Base-by-base conservation (phyloP, 64 coral and sea anemone species). In the Trachythela sp. region DNA sequence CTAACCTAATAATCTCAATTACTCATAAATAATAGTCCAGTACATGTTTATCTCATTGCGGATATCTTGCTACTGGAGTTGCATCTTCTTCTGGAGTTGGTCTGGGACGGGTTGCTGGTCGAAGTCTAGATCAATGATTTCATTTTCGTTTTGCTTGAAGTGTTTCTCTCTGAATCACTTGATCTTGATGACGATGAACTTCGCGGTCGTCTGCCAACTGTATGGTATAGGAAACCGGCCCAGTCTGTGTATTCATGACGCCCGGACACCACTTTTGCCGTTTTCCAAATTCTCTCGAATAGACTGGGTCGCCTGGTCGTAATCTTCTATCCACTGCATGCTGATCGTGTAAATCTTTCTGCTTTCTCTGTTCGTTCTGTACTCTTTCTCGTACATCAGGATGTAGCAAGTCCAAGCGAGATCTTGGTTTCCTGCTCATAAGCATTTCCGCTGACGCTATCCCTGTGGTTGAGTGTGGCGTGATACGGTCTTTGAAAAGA, bases 121-220 rank as follows among this genome's bases (percentile, higher is more conserved):
- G 49, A 11, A 20, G 22, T 52, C 49, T 1, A 20, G 49, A 52
- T 52, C 49, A 1, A n/a, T n/a, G n/a, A n/a, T n/a, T n/a, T n/a
- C n/a, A n/a, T n/a, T n/a, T n/a, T n/a, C n/a, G n/a, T n/a, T 52
- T 20, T 1, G 13, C 49, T 52, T 52, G 13, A 11, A 26, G 68
- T 72, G 0, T 14, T 35, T 27, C 24, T 72, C 68, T 72, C 1
- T 11, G 68, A 26, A 72, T 72, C n/a, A 1, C 68, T 35, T 72
- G 68, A 35, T 72, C 68, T 72, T 72, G 68, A 35, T 72, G 68
- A 26, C 68, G 68, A 26, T 72, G n/a, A n/a, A n/a, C n/a, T n/a
- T n/a, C n/a, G n/a, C n/a, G n/a, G n/a, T n/a, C n/a, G n/a, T n/a
- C n/a, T 72, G 17, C 68, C 33, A 72, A 72, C 33, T 72, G 68